A percentile compares a stretch with the other conserved stretches of the same genome.
These are phyloP conservation scores for Tholera decimalis DNA, from an alignment of 2,888 invertebrate species.

Conservation along the genomic window DNA sequence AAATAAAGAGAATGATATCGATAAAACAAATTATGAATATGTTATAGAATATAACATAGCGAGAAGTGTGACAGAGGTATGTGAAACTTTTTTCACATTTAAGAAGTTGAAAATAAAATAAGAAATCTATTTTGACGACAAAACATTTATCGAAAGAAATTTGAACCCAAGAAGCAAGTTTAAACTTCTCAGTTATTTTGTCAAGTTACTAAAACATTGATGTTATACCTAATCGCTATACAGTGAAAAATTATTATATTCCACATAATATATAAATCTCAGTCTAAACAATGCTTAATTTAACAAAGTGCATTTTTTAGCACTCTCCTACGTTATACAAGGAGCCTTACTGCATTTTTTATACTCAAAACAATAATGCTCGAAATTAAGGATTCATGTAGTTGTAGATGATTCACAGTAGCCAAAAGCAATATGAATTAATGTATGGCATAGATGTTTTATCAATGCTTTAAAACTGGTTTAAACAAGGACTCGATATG, in stretches of 20 bases:
- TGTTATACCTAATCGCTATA: not conserved
- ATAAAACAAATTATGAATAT: not conserved
- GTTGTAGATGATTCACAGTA: too few relatives aligned
- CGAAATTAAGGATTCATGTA: too few relatives aligned
- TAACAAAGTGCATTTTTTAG: too few relatives aligned
- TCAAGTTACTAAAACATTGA: not conserved
- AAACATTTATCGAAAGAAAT: not conserved
- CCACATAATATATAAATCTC: not conserved
- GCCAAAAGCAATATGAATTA: too few relatives aligned
- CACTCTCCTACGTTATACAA: too few relatives aligned
- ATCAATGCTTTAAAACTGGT: too few relatives aligned
- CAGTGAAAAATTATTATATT: conserved; percentile 5
- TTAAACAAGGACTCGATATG: too few relatives aligned
- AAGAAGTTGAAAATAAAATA: not conserved
- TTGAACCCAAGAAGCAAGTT: not conserved
- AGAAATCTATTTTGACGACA: not conserved
- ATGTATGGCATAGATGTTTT: too few relatives aligned
- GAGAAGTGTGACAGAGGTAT: not conserved
- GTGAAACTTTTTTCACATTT: not conserved
- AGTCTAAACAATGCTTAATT: too few relatives aligned
- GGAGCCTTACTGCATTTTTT: too few relatives aligned
- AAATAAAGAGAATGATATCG: conserved; percentile 64
- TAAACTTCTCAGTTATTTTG: not conserved
- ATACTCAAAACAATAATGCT: too few relatives aligned
- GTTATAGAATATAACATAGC: not conserved